A percentile compares a stretch with the other conserved stretches of the same genome.
Evolutionary conservation across 2,888 invertebrate species (phyloP).

Genomic region (Dynastes hyllus): DNA sequence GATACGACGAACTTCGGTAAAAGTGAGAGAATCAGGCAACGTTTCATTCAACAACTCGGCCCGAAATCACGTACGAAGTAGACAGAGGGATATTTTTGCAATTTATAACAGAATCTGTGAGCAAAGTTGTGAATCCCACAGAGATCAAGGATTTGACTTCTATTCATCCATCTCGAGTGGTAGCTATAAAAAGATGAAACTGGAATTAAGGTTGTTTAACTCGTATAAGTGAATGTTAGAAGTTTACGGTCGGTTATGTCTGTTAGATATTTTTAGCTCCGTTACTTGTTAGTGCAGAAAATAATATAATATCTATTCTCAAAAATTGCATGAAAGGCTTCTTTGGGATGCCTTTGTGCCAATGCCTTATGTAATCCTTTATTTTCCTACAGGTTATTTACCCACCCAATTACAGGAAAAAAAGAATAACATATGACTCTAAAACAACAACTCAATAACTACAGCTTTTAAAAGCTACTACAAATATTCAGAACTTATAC

Average conservation of each 20-base stretch:
- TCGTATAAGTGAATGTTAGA: neutral
- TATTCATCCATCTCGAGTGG: constrained; percentile 28
- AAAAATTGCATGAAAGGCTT: too few species aligned
- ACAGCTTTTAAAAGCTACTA: too few species aligned
- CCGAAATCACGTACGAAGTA: constrained; percentile 44
- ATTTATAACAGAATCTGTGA: constrained; percentile 56
- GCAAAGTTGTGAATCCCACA: constrained; percentile 29
- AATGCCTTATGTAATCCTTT: too few species aligned
- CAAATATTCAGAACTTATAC: too few species aligned
- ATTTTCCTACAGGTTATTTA: too few species aligned
- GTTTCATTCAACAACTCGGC: constrained; percentile 35
- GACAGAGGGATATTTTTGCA: constrained; percentile 54
- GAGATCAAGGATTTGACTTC: constrained; percentile 37
- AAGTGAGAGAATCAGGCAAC: constrained; percentile 37
- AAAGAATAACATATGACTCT: too few species aligned
- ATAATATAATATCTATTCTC: too few species aligned
- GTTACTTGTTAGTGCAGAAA: too few species aligned
- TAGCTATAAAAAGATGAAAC: constrained; percentile 27
- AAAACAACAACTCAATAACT: too few species aligned
- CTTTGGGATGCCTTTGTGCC: too few species aligned
- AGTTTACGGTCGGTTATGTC: neutral
- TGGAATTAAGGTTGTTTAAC: constrained; percentile 6
- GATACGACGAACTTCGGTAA: constrained; percentile 42
- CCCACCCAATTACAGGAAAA: too few species aligned
- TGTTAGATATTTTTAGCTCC: too few species aligned